These are phyloP conservation scores for Polydrusus tereticollis DNA, from an alignment of 2,888 invertebrate genomes.

Conservation along the genomic window DNA sequence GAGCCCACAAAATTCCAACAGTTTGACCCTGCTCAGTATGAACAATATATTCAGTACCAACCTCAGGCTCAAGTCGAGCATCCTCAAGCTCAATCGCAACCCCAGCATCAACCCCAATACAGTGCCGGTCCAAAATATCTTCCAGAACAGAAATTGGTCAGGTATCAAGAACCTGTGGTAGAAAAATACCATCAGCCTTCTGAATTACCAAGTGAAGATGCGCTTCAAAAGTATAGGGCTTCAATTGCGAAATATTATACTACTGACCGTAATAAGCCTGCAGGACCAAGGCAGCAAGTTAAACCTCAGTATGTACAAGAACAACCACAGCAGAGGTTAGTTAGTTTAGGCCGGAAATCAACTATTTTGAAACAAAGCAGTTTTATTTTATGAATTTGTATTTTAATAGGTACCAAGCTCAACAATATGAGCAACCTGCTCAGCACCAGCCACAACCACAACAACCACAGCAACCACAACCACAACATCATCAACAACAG, in stretches of 20 bases:
- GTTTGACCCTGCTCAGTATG: slow-evolving; percentile 10
- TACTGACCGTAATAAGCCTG: background rate
- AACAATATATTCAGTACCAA: slow-evolving; percentile 20
- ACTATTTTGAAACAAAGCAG: too few relatives aligned
- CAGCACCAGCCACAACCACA: slow-evolving; percentile 9
- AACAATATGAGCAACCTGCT: slow-evolving; percentile 12
- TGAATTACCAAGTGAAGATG: background rate
- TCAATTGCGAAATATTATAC: slow-evolving; percentile 22
- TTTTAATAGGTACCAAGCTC: slow-evolving; percentile 5
- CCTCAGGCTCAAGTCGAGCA: background rate
- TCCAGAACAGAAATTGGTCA: slow-evolving; percentile 17
- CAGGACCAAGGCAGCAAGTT: slow-evolving; percentile 16
- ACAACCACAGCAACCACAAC: background rate
- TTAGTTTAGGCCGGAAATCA: too few relatives aligned
- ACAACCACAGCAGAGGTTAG: slow-evolving; percentile 23
- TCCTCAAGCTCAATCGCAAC: background rate
- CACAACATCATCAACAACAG: slow-evolving; percentile 9
- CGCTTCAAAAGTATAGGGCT: slow-evolving; percentile 15
- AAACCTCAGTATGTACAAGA: slow-evolving; percentile 19
- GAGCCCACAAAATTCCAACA: slow-evolving; percentile 9
- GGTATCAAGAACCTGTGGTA: slow-evolving; percentile 13
- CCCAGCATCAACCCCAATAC: background rate
- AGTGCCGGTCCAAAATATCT: slow-evolving; percentile 31
- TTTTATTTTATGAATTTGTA: background rate
- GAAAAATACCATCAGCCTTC: slow-evolving; percentile 18